Evolutionary conservation across 2,797 vertebrate genomes (phyloP), one percentile per base, ranked within the genome.

Genomic region (Microctenopoma stevenorrisi): DNA sequence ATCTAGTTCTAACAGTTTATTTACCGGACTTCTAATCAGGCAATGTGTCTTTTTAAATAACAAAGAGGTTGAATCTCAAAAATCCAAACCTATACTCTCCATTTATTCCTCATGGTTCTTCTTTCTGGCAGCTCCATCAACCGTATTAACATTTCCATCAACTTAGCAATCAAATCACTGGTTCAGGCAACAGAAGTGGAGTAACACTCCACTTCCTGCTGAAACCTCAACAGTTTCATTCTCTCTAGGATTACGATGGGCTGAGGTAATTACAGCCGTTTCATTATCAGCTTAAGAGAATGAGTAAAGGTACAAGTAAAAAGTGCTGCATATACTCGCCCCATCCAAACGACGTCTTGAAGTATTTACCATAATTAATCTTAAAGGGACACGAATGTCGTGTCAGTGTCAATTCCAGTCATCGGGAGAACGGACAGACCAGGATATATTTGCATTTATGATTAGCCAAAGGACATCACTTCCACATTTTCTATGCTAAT

Each of bases 391-490:
- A 78, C 47, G 12, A 61, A 63, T 88, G 89, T 84, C 88, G 82
- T 73, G 18, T 89, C 82, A 85, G 57, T 47, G 33, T 84, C 83
- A 75, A 13, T 65, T 76, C 76, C 51, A 26, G 79, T 80, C 73
- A 68, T 87, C 76, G 67, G 54, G 62, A 70, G 74, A 83, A 88
- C 86, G 88, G 89, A 92, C 83, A 82, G 59, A 74, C 74, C 68
- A 49, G 89, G 85, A 88, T 91, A 89, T 75, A 93, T 94, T 93
- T 87, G 79, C 90, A 92, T 94, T 82, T 79, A 44, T 79, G 84
- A 93, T 93, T 86, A 91, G 84, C 90, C 89, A 88, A 79, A 88
- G 77, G 79, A 86, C 80, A 85, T 87, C 72, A 71, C 78, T 81
- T 79, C 50, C 74, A 92, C 74, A 79, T 90, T 90, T 47, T 42